phyloP scores from a whole-genome alignment of 2,888 invertebrate species.

The Thymelicus acteon region DNA sequence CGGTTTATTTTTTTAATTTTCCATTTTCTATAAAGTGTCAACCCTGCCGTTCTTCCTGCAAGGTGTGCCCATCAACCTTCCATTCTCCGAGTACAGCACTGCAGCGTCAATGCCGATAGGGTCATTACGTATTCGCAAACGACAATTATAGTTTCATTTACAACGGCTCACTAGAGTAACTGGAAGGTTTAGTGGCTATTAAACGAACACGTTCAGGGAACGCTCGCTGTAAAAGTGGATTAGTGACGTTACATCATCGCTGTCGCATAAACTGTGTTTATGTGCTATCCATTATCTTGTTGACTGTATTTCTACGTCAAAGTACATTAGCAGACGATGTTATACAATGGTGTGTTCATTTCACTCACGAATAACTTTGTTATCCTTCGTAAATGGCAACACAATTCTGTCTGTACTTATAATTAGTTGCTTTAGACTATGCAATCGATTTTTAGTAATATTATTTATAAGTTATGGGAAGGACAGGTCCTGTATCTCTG shows the following conservation, averaged over 20 bases:
- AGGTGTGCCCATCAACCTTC: constrained; percentile 78
- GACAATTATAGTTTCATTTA: constrained; percentile 47
- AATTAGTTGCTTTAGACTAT: no score
- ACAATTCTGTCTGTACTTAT: no score
- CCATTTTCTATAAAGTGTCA: constrained; percentile 46
- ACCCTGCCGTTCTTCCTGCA: constrained; percentile 46
- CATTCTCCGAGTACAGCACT: constrained; percentile 62
- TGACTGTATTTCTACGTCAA: background rate
- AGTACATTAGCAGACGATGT: background rate
- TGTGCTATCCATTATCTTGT: constrained; percentile 14
- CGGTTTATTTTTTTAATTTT: no score
- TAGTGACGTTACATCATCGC: constrained; percentile 27
- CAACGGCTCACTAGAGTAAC: constrained; percentile 31
- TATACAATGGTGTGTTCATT: background rate
- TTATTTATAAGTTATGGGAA: no score
- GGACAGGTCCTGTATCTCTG: no score
- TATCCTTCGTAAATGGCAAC: no score
- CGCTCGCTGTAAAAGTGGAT: constrained; percentile 27
- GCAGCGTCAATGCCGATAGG: constrained; percentile 71
- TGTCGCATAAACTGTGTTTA: constrained; percentile 25
- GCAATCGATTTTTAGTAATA: no score
- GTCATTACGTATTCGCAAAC: constrained; percentile 68
- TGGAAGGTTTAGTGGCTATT: constrained; percentile 29
- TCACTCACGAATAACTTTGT: no score
- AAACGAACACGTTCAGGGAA: constrained; percentile 29